Conservation (phyloP, 2,113 vertebrate species). For the Fulmarus glacialis region DNA sequence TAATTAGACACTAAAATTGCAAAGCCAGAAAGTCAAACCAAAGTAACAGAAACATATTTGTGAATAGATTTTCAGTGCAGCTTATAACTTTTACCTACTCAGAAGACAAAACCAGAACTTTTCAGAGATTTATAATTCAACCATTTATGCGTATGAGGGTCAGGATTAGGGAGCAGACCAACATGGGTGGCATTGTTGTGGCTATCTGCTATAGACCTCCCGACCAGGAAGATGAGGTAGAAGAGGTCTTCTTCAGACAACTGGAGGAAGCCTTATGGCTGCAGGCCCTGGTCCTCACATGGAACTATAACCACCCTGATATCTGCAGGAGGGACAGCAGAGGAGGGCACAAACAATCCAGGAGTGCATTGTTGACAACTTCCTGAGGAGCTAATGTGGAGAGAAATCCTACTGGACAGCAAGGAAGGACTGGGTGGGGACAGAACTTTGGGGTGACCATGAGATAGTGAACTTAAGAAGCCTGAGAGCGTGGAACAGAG, state of each 20-base stretch:
- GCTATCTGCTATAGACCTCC: neutral
- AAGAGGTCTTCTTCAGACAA: neutral
- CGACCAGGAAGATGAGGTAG: neutral
- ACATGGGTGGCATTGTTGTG: neutral
- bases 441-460: neutral
- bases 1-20: neutral
- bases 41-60: neutral
- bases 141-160: fast-evolving
- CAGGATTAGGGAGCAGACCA: neutral
- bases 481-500: neutral
- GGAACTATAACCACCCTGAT: neutral
- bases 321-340: neutral
- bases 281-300: fast-evolving
- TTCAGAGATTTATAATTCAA: neutral
- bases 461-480: neutral
- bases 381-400: neutral
- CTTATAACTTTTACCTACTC: neutral
- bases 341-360: neutral
- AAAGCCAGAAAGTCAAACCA: neutral
- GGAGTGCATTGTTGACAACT: fast-evolving
- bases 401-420: neutral
- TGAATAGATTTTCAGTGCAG: neutral
- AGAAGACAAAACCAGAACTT: neutral
- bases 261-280: fast-evolving
- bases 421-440: neutral